A percentile compares a stretch with the other conserved stretches of the same genome.
These are phyloP conservation scores for Sorex araneus DNA, from an alignment of 2,113 vertebrate genomes.

Conservation along the genomic window DNA sequence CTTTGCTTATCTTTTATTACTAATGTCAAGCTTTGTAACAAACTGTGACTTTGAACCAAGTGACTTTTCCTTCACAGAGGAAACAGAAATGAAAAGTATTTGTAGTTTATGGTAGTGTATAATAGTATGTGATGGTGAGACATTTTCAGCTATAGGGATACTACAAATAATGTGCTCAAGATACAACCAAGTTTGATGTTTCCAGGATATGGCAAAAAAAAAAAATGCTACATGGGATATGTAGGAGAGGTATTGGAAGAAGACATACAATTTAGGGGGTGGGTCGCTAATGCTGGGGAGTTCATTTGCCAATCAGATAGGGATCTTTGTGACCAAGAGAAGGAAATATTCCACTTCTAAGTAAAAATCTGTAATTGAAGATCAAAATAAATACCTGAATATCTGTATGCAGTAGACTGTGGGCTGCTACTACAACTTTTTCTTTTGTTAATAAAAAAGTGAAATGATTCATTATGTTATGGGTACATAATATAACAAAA, in stretches of 20 bases:
- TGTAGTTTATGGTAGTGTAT: no score
- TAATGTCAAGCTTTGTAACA: constrained; percentile 13
- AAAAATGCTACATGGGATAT: neutral
- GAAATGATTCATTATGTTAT: neutral
- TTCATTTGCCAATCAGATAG: neutral
- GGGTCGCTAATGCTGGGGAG: neutral
- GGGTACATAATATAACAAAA: neutral
- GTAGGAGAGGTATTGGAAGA: neutral
- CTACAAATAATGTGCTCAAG: neutral
- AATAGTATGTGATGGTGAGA: neutral
- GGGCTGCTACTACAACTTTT: no score
- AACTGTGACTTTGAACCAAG: neutral
- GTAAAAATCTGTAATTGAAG: neutral
- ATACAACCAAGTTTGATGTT: neutral
- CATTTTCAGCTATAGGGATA: neutral
- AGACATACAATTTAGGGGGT: neutral
- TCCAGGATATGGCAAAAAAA: neutral
- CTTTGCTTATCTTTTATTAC: neutral
- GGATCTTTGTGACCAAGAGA: accelerated
- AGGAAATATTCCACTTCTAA: neutral
- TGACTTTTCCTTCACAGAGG: neutral
- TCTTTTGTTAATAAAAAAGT: no score
- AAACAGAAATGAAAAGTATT: neutral
- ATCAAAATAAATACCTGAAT: neutral
- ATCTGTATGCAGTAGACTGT: neutral